Evolutionary conservation across 2,113 vertebrate species (phyloP).

Genomic region (Proteles cristata): DNA sequence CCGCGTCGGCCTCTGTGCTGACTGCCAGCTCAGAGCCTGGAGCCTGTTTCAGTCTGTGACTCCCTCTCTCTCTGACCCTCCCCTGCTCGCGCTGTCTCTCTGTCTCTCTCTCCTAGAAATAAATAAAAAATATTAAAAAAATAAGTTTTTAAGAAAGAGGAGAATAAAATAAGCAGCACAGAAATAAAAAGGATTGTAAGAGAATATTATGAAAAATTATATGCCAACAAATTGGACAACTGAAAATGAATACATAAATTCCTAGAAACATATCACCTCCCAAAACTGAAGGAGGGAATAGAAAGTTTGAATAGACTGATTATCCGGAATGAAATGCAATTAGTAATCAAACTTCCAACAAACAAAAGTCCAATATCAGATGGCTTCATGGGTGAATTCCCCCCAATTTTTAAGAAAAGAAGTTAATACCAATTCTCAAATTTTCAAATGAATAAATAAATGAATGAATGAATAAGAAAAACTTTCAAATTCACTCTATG

Average conservation of each 20-base stretch:
- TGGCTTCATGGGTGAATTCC: not conserved
- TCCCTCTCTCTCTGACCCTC: too few species aligned
- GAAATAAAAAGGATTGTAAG: not conserved
- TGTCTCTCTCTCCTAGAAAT: too few species aligned
- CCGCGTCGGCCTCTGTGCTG: too few species aligned
- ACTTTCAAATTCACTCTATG: not conserved
- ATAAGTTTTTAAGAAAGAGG: too few species aligned
- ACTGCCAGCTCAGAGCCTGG: too few species aligned
- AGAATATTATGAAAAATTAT: not conserved
- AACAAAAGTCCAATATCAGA: not conserved
- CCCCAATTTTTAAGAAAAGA: not conserved
- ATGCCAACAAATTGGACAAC: not conserved
- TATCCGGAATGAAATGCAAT: not conserved
- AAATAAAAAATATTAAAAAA: too few species aligned
- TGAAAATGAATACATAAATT: not conserved
- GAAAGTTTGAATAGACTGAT: not conserved
- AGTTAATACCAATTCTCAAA: not conserved
- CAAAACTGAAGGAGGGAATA: not conserved
- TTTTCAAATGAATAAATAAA: not conserved
- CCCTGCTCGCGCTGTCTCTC: too few species aligned
- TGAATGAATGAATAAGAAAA: too few species aligned
- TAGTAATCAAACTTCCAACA: not conserved
- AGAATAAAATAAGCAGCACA: not conserved
- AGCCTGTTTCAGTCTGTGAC: too few species aligned
- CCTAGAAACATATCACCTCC: not conserved